These are phyloP conservation scores for Spondyliosoma cantharus DNA, from an alignment of 2,797 vertebrate species.

Conservation along the genomic window DNA sequence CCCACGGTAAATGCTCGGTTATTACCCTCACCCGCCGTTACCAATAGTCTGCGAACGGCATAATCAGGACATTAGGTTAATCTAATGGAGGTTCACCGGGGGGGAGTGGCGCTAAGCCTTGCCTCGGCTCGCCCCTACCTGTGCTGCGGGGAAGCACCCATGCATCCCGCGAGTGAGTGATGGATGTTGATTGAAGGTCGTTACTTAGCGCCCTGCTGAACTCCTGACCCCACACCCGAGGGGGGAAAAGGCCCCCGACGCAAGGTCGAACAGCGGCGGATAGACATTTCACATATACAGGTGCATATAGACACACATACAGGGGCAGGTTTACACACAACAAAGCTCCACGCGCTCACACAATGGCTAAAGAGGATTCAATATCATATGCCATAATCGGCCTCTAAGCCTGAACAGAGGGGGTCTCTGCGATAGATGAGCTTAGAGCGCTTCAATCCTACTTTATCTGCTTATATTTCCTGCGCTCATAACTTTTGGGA, in stretches of 20 bases:
- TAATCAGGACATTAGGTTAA: conserved; percentile 80
- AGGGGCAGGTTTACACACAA: conserved; percentile 44
- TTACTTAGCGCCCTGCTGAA: conserved; percentile 75
- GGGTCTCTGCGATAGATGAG: conserved; percentile 70
- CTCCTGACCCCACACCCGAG: conserved; percentile 70
- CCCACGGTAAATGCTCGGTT: conserved; percentile 42
- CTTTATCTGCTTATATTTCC: conserved; percentile 78
- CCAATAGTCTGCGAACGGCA: conserved; percentile 56
- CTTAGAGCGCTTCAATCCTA: conserved; percentile 73
- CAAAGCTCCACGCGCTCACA: conserved; percentile 52
- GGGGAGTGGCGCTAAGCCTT: conserved; percentile 51
- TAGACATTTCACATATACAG: conserved; percentile 46
- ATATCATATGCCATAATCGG: conserved; percentile 82
- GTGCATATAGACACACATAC: conserved; percentile 31
- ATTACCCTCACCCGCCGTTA: conserved; percentile 47
- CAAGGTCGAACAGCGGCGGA: conserved; percentile 51
- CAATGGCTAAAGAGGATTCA: conserved; percentile 79
- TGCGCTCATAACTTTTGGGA: conserved; percentile 68
- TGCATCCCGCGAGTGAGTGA: conserved; percentile 67
- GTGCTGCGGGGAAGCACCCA: conserved; percentile 61
- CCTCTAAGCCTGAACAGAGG: conserved; percentile 72
- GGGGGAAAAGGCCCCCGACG: conserved; percentile 50
- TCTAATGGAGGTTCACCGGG: conserved; percentile 63
- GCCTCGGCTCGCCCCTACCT: conserved; percentile 55
- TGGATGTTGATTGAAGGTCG: conserved; percentile 79